A percentile compares a stretch with the other conserved stretches of the same genome.
phyloP scores from a whole-genome alignment of 2,797 vertebrate genomes.

The Rousettus madagascariensis region DNA sequence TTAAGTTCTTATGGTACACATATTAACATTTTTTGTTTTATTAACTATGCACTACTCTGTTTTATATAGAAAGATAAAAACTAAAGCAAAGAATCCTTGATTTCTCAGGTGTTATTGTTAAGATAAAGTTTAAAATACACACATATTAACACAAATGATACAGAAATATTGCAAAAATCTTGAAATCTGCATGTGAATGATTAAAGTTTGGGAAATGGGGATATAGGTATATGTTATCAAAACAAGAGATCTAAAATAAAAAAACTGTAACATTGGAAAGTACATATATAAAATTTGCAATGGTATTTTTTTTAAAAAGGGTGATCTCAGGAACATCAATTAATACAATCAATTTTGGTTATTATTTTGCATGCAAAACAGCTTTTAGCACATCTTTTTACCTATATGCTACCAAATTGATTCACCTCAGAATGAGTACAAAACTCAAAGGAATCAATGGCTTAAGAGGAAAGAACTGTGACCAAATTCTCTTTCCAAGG shows the following conservation, averaged over 20 bases:
- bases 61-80: slow-evolving; percentile 8
- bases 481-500: not conserved
- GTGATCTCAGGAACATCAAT: not conserved
- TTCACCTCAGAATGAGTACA: not conserved
- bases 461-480: not conserved
- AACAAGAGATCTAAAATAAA: not conserved
- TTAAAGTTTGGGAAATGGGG: not conserved
- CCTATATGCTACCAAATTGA: not conserved
- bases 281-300: not conserved
- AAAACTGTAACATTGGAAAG: not conserved
- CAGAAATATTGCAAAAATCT: not conserved
- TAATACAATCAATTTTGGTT: not conserved
- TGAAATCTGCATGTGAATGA: not conserved
- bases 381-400: not conserved
- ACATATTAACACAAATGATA: not conserved
- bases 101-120: not conserved
- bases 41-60: not conserved
- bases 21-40: not conserved
- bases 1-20: not conserved
- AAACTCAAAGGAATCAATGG: not conserved
- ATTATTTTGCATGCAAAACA: not conserved
- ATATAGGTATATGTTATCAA: not conserved
- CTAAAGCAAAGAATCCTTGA: not conserved
- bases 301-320: not conserved
- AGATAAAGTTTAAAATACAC: not conserved